phyloP scores from a whole-genome alignment of 1,140 invertebrate genomes.

The Batillaria attramentaria region DNA sequence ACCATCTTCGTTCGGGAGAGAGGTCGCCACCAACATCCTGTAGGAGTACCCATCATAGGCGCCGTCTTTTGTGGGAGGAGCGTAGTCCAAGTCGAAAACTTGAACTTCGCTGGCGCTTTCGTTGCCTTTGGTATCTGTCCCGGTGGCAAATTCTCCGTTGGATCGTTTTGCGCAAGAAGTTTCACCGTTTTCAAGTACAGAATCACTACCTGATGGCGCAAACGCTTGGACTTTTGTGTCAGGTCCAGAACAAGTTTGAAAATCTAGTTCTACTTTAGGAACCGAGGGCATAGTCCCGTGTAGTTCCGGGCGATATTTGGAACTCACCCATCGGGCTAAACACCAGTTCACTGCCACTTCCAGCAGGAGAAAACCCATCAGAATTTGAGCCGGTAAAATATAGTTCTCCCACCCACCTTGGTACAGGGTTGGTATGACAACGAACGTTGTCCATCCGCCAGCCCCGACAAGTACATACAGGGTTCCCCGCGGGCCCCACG shows the following conservation, averaged over 20 bases:
- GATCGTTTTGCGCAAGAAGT: too few relatives aligned
- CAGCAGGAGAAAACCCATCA: slow-evolving; percentile 35
- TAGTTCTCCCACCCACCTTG: neutral
- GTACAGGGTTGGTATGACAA: slow-evolving; percentile 30
- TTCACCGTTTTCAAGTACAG: too few relatives aligned
- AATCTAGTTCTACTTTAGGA: too few relatives aligned
- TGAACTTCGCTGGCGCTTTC: too few relatives aligned
- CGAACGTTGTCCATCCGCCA: slow-evolving; percentile 11
- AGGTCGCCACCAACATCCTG: slow-evolving; percentile 43
- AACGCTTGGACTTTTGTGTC: too few relatives aligned
- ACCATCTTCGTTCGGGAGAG: slow-evolving; percentile 29
- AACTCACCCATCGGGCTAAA: slow-evolving; percentile 38
- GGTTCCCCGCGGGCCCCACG: slow-evolving; percentile 9
- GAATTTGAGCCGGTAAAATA: neutral
- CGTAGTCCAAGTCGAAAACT: too few relatives aligned
- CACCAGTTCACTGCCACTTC: slow-evolving; percentile 43
- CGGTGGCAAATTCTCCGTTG: too few relatives aligned
- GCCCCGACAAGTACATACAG: slow-evolving; percentile 10
- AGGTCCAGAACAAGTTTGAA: too few relatives aligned
- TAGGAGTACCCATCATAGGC: slow-evolving; percentile 17
- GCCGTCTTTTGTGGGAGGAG: too few relatives aligned
- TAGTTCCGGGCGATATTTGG: slow-evolving; percentile 32
- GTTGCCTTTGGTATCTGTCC: too few relatives aligned
- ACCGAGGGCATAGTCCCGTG: slow-evolving; percentile 37
- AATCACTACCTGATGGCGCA: too few relatives aligned